phyloP scores from a whole-genome alignment of 64 coral and sea anemone species.

The Trachythela sp. region DNA sequence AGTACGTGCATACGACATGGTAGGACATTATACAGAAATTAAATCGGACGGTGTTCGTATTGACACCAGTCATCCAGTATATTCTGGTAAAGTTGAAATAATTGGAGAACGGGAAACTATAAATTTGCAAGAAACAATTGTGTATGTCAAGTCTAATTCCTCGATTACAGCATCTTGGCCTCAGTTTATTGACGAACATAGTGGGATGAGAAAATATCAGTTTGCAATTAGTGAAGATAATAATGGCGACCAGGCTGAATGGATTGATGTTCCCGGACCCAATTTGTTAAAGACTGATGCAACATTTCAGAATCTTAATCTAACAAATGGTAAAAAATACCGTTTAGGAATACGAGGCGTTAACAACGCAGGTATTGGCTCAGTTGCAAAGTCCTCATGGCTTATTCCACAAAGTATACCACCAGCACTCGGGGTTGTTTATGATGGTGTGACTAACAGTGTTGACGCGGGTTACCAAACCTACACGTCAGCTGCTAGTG shows the following conservation, averaged over 20 bases:
- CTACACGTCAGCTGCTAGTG: neutral
- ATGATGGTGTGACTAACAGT: neutral
- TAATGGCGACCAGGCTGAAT: neutral
- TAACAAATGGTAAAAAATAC: too few species aligned
- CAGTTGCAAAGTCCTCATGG: too few species aligned
- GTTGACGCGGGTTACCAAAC: neutral
- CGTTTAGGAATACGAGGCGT: too few species aligned
- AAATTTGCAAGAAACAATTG: neutral
- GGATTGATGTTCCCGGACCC: neutral
- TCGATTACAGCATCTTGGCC: neutral
- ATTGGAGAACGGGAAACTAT: neutral
- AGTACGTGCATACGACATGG: slow-evolving; percentile 45
- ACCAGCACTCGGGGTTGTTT: neutral
- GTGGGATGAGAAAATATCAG: slow-evolving; percentile 9
- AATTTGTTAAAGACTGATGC: neutral
- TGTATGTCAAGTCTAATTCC: neutral
- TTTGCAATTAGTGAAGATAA: neutral
- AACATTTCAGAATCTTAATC: too few species aligned
- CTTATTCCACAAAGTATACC: neutral
- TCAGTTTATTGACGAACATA: neutral
- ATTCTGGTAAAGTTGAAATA: neutral
- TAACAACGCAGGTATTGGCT: too few species aligned
- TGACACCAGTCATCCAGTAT: slow-evolving; percentile 60
- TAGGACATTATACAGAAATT: slow-evolving; percentile 33
- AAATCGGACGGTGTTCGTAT: slow-evolving; percentile 49